Evolutionary conservation across 2,113 vertebrate genomes (phyloP), one percentile per base, ranked within the genome.

Genomic region (Phalacrocorax brasilianus): DNA sequence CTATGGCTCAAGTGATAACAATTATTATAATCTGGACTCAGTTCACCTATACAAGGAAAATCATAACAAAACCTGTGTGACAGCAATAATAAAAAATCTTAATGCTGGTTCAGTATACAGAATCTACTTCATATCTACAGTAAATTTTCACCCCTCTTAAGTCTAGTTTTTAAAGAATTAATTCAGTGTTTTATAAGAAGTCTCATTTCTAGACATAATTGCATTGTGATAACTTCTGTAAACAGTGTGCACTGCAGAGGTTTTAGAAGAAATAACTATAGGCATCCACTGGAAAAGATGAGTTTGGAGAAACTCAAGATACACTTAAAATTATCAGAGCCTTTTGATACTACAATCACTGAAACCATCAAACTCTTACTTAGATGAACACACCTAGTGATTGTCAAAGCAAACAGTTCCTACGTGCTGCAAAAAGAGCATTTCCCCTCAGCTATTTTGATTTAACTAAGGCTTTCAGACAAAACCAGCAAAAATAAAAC

Each of bases 341-440:
- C 62, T 91, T 97, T 97, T 91, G 87, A 94, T 87, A 94, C 58
- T 2, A 0, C 81, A 85, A 85, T 5, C 16, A 94, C 66, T 44
- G 66, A 91, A 94, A 92, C 72, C 75, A 95, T 90, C 85, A 91
- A 75, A 89, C 79, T 75, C 53, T 65, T 94, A 68, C 91, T 96
- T 88, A 94, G 70, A 93, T 80, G 91, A 93, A 94, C 55, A 93
- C 50, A 85, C 56, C 59, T 91, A 91, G 68, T 40, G 70, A 56
- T 7, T 94, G 75, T 97, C 91, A 95, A 97, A 97, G 90, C 88
- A 66, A 80, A 65, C 68, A 8, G 1, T 52, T 80, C 42, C 59
- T 77, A n/a, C 20, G 52, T 63, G 53, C 49, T 83, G 38, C 59
- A 85, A 91, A 73, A 71, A 7, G 22, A 84, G 70, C 89, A 96